Evolutionary conservation across 2,113 vertebrate genomes (phyloP).

Genomic region (Perccottus glenii): DNA sequence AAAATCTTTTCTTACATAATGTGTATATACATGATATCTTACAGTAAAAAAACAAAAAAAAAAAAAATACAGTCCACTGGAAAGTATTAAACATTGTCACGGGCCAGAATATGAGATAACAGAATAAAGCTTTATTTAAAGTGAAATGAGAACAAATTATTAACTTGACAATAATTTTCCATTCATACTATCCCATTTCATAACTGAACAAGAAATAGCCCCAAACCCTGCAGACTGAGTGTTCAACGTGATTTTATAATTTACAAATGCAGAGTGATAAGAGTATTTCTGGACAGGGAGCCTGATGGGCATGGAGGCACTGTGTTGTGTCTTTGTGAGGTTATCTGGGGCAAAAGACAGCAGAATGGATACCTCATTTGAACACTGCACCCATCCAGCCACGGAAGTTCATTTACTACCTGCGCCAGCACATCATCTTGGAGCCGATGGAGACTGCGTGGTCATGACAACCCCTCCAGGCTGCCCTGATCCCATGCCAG

Average conservation of each 20-base stretch:
- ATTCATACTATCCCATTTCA: conserved; percentile 28
- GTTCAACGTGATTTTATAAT: conserved; percentile 51
- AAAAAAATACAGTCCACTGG: conserved; percentile 14
- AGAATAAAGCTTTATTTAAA: conserved; percentile 44
- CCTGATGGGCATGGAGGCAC: conserved; percentile 43
- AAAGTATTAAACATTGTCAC: conserved; percentile 45
- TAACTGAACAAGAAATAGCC: conserved; percentile 28
- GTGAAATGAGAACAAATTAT: conserved; percentile 46
- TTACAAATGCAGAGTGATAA: conserved; percentile 54
- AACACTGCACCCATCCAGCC: conserved; percentile 49
- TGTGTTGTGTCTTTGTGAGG: conserved; percentile 59
- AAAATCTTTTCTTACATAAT: conserved; percentile 41
- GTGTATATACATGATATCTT: conserved; percentile 34
- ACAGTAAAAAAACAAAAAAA: conserved; percentile 25
- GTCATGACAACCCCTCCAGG: conserved; percentile 83
- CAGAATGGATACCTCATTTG: conserved; percentile 42
- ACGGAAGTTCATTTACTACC: conserved; percentile 59
- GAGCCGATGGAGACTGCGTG: conserved; percentile 89
- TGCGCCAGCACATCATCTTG: conserved; percentile 87
- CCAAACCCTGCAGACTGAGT: conserved; percentile 47
- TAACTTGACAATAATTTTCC: conserved; percentile 22
- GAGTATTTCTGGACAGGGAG: conserved; percentile 30
- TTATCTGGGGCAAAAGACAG: conserved; percentile 38
- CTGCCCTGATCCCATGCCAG: conserved; percentile 91
- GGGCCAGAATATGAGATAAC: conserved; percentile 30